Percentiles rank a stretch among this genome's conserved stretches.
phyloP scores from a whole-genome alignment of 2,113 vertebrate species.

The Australoheros scitulus region DNA sequence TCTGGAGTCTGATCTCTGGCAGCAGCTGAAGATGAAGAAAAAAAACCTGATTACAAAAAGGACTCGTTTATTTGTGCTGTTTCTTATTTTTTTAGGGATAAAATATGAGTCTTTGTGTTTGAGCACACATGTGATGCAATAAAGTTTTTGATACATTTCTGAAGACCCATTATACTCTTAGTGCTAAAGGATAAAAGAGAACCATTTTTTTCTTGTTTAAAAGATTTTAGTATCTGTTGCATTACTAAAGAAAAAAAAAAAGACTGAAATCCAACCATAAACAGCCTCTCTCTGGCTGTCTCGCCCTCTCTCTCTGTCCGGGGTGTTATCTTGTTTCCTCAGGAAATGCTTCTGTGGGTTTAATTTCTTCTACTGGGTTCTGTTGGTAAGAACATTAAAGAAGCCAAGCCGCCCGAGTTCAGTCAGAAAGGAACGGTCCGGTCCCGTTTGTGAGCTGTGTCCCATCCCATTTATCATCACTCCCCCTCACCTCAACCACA shows the following conservation, averaged over 20 bases:
- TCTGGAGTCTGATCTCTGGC: too few species aligned
- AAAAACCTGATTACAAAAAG: too few species aligned
- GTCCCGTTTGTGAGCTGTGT: neutral
- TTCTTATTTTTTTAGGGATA: neutral
- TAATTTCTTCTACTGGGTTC: neutral
- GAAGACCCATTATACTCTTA: neutral
- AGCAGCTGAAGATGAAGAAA: too few species aligned
- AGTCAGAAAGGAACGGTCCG: neutral
- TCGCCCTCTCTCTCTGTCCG: neutral
- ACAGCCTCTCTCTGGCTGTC: accelerated
- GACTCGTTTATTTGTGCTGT: neutral
- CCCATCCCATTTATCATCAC: neutral
- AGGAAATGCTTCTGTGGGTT: neutral
- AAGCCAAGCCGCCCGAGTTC: neutral
- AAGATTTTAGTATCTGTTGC: conserved; percentile 14
- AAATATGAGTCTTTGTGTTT: neutral
- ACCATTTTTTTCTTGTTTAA: neutral
- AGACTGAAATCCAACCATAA: neutral
- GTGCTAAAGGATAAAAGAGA: neutral
- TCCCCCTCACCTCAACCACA: neutral
- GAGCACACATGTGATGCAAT: conserved; percentile 5
- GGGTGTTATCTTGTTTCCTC: conserved; percentile 26
- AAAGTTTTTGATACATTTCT: neutral
- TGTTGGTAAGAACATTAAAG: neutral
- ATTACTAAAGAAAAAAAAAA: neutral